phyloP scores from a whole-genome alignment of 2,113 vertebrate genomes.

The Salvelinus sp. region DNA sequence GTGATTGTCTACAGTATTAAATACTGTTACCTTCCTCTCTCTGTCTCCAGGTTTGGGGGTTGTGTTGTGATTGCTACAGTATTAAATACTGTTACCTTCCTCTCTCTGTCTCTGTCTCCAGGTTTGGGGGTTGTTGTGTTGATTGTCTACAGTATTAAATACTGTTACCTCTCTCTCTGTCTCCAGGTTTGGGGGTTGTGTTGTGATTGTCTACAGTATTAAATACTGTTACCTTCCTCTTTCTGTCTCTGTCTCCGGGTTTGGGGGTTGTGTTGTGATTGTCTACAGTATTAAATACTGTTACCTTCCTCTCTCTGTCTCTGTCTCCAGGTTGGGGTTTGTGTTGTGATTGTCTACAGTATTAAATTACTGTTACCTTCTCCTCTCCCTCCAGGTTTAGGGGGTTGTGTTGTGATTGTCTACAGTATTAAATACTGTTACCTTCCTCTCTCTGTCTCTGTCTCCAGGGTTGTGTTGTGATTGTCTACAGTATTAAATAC shows the following conservation, averaged over 20 bases:
- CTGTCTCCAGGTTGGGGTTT: constrained; percentile 76
- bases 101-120: constrained; percentile 42
- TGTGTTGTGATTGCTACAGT: constrained; percentile 58
- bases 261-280: constrained; percentile 78
- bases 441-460: no score
- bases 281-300: background rate
- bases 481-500: background rate
- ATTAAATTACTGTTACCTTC: background rate
- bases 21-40: background rate
- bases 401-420: constrained; percentile 70
- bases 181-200: constrained; percentile 82
- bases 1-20: background rate
- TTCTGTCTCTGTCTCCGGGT: constrained; percentile 65
- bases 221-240: background rate
- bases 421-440: background rate
- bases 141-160: background rate
- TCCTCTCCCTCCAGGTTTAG: constrained; percentile 73
- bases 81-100: background rate
- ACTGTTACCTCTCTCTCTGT: background rate
- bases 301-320: background rate
- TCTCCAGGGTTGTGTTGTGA: constrained; percentile 75
- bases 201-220: constrained; percentile 21
- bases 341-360: constrained; percentile 49
- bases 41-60: constrained; percentile 78
- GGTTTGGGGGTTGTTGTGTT: constrained; percentile 82